Evolutionary conservation across 2,113 vertebrate genomes (phyloP).

Genomic region (Isurus oxyrinchus): DNA sequence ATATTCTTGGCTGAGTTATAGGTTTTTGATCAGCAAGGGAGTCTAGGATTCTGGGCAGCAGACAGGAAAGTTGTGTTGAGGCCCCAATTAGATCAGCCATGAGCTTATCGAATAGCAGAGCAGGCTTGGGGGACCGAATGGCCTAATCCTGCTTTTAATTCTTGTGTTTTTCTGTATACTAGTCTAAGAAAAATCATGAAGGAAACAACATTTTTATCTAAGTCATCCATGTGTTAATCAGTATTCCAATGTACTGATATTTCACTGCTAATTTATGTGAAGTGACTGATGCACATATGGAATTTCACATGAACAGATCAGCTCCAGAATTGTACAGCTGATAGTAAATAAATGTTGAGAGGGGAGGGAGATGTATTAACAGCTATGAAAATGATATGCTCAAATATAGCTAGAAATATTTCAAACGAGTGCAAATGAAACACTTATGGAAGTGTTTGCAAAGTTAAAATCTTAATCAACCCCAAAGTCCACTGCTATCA

Average conservation of each 20-base stretch:
- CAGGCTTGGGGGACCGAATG: too few species aligned
- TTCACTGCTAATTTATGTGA: constrained; percentile 23
- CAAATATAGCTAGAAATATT: neutral
- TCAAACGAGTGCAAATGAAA: constrained; percentile 17
- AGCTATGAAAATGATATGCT: neutral
- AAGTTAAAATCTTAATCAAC: neutral
- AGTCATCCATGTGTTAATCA: neutral
- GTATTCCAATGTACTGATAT: neutral
- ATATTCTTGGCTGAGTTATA: too few species aligned
- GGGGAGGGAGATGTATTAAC: neutral
- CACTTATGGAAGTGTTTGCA: neutral
- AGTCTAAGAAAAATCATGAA: neutral
- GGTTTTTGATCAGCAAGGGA: too few species aligned
- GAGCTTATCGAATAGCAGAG: too few species aligned
- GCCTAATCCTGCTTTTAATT: too few species aligned
- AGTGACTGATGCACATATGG: neutral
- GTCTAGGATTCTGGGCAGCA: too few species aligned
- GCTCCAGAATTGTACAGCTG: neutral
- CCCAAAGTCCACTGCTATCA: neutral
- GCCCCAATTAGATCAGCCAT: too few species aligned
- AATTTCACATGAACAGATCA: neutral
- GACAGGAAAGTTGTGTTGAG: too few species aligned
- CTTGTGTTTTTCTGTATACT: neutral
- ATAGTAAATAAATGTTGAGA: neutral
- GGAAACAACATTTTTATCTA: neutral